phyloP scores from a whole-genome alignment of 2,797 vertebrate genomes.

The Prunella strophiata region DNA sequence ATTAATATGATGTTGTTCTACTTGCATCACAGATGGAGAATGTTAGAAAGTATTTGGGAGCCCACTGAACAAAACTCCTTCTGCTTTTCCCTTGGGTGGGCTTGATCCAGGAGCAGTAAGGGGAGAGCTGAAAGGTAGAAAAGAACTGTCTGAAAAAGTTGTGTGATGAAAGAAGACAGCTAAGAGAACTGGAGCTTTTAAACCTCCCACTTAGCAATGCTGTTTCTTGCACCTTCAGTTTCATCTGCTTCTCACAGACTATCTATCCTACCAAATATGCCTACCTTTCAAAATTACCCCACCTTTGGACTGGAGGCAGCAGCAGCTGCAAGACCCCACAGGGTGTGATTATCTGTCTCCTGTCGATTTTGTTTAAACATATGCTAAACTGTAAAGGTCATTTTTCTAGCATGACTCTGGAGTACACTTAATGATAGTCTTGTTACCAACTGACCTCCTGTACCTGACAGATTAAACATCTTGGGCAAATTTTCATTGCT shows the following conservation, averaged over 20 bases:
- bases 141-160: not conserved
- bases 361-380: not conserved
- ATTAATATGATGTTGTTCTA: not conserved
- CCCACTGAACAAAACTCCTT: not conserved
- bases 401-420: not conserved
- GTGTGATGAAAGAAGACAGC: not conserved
- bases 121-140: not conserved
- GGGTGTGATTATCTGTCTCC: not conserved
- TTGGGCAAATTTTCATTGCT: slow-evolving; percentile 22
- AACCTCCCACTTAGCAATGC: not conserved
- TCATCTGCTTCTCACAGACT: not conserved
- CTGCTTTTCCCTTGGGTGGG: not conserved
- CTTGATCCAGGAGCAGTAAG: not conserved
- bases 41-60: not conserved
- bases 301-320: not conserved
- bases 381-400: not conserved
- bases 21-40: not conserved
- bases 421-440: slow-evolving; percentile 22
- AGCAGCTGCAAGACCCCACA: not conserved
- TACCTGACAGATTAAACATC: slow-evolving; percentile 8
- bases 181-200: not conserved
- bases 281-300: not conserved
- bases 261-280: not conserved
- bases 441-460: slow-evolving; percentile 11
- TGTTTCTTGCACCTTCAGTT: not conserved